A percentile compares a stretch with the other conserved stretches of the same genome.
Evolutionary conservation across 2,113 vertebrate species (phyloP).

Genomic region (Thermophis baileyi): DNA sequence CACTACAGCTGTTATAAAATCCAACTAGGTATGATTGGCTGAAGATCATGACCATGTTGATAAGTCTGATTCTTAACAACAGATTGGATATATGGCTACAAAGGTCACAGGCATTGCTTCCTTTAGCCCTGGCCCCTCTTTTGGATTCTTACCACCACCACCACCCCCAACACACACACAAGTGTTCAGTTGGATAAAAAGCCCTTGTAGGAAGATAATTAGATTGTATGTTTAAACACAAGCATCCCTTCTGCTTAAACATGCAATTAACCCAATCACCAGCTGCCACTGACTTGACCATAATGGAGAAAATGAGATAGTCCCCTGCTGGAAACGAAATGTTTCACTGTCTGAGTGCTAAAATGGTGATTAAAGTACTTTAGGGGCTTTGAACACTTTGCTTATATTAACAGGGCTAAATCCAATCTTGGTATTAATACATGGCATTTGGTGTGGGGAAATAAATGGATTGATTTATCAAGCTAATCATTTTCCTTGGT

Average conservation of each 20-base stretch:
- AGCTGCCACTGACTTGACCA: neutral
- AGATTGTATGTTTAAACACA: neutral
- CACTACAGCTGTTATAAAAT: neutral
- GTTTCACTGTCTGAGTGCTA: neutral
- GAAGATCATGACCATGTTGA: neutral
- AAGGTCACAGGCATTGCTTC: neutral
- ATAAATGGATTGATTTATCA: neutral
- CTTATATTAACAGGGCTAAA: neutral
- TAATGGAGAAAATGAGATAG: neutral
- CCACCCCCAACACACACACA: neutral
- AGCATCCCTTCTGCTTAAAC: neutral
- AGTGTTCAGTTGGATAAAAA: neutral
- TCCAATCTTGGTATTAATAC: neutral
- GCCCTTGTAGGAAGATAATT: neutral
- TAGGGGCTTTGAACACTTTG: neutral
- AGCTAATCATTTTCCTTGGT: neutral
- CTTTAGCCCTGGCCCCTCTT: no score
- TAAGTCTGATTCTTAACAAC: neutral
- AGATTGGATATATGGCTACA: neutral
- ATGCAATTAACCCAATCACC: neutral
- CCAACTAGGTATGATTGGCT: neutral
- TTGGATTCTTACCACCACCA: neutral
- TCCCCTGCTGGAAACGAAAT: neutral
- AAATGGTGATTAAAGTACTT: neutral
- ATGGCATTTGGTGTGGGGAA: neutral